A percentile compares a stretch with the other conserved stretches of the same genome.
These are phyloP conservation scores for Pentalonia nigronervosa DNA, from an alignment of 1,140 invertebrate genomes.

Conservation along the genomic window DNA sequence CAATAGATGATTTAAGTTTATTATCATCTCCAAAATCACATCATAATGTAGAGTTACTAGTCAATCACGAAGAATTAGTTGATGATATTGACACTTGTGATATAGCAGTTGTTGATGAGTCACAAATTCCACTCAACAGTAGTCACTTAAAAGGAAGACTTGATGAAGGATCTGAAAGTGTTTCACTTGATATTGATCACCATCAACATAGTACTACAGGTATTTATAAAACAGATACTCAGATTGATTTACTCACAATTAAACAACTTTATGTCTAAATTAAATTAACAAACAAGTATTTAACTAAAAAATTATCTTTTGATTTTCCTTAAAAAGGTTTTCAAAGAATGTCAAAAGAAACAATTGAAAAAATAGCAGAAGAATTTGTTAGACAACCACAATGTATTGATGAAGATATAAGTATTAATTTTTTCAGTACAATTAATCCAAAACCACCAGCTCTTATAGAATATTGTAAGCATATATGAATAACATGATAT, in stretches of 20 bases:
- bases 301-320: not conserved
- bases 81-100: constrained; percentile 54
- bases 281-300: not conserved
- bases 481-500: not conserved
- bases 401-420: constrained; percentile 52
- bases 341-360: constrained; percentile 58
- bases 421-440: constrained; percentile 45
- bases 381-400: constrained; percentile 56
- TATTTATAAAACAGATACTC: not conserved
- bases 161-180: constrained; percentile 27
- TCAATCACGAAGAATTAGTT: constrained; percentile 49
- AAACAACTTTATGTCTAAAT: not conserved
- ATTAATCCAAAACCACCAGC: not conserved
- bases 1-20: constrained; percentile 49
- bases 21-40: constrained; percentile 51
- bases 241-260: not conserved
- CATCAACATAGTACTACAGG: constrained; percentile 47
- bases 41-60: constrained; percentile 54
- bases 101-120: constrained; percentile 54
- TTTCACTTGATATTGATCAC: constrained; percentile 38
- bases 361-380: constrained; percentile 54
- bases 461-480: constrained; percentile 40
- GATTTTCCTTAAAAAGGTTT: constrained; percentile 5
- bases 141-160: constrained; percentile 46
- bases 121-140: constrained; percentile 46